Evolutionary conservation across 2,888 invertebrate genomes (phyloP), one percentile per base, ranked within the genome.

Genomic region (Lysandra bellargus): DNA sequence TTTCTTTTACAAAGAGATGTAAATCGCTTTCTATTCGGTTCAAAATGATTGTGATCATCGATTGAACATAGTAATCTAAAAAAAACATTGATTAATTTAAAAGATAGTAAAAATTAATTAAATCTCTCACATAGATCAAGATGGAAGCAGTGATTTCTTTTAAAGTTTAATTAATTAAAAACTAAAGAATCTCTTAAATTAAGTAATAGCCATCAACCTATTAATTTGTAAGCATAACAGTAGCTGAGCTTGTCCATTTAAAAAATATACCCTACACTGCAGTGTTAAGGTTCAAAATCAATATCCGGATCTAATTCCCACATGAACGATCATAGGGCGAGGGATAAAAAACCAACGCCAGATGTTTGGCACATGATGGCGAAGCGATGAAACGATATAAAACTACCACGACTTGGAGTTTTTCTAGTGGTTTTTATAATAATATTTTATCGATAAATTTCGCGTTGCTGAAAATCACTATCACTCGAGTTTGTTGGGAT

Each of bases 341-440:
- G 93, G 93, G 93, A 93, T 92, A 93, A 94, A 93, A 92, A 88
- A 86, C 87, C 88, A 85, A 87, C 89, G 85, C 88, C 94, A 94
- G 93, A 90, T 94, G 94, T 90, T 87, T 87, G 90, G 90, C 93
- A 94, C 90, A 86, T 85, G 85, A 84, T 83, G 85, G 83, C 82
- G 82, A 82, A 83, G 84, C 85, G 84, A 85, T 86, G 86, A 88
- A 88, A 87, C 86, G 88, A 88, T 89, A 89, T 89, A 90, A 90
- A 90, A 88, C 86, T 85, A 83, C 81, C 44, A 12, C 57, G 30
- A 33, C 73, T 49, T 12, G 53, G 23, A 53, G 30, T 78, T 78
- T 78, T 78, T 78, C 69, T 37, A 78, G 78, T 30, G 44, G 44
- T 44, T 30, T 33, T 53, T 78, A 37, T 14, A 49, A 33, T 12